A percentile compares a stretch with the other conserved stretches of the same genome.
phyloP scores from a whole-genome alignment of 2,797 vertebrate species.

The Ataeniobius toweri region DNA sequence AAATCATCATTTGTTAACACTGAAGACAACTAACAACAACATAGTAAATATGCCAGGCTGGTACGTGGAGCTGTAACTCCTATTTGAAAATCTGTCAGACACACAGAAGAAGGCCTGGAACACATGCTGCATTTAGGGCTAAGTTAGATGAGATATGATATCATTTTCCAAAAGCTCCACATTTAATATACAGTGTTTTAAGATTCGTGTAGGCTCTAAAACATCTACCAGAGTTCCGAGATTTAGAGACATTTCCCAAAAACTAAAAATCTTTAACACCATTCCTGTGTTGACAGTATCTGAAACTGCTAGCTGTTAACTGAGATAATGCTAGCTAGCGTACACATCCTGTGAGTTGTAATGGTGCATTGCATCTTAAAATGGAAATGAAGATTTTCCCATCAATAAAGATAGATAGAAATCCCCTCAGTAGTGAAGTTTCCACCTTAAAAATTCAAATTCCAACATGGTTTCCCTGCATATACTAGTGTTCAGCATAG shows the following conservation, averaged over 20 bases:
- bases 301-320: neutral
- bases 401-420: neutral
- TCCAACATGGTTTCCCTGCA: neutral
- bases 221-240: too few relatives aligned
- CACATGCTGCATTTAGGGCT: neutral
- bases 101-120: too few relatives aligned
- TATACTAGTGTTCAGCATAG: neutral
- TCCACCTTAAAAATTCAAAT: neutral
- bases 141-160: neutral
- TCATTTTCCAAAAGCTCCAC: neutral
- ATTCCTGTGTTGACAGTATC: too few relatives aligned
- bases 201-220: too few relatives aligned
- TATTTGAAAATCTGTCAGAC: too few relatives aligned
- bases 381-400: neutral
- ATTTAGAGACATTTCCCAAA: too few relatives aligned
- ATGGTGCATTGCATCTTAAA: neutral
- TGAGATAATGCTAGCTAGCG: neutral
- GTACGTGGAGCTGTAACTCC: too few relatives aligned
- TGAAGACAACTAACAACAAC: too few relatives aligned
- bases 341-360: neutral
- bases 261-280: too few relatives aligned
- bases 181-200: neutral
- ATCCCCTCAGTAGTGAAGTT: neutral
- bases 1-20: too few relatives aligned
- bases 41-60: too few relatives aligned